A percentile compares a stretch with the other conserved stretches of the same genome.
Evolutionary conservation across 2,888 invertebrate genomes (phyloP).

Genomic region (Dynastes grantii): DNA sequence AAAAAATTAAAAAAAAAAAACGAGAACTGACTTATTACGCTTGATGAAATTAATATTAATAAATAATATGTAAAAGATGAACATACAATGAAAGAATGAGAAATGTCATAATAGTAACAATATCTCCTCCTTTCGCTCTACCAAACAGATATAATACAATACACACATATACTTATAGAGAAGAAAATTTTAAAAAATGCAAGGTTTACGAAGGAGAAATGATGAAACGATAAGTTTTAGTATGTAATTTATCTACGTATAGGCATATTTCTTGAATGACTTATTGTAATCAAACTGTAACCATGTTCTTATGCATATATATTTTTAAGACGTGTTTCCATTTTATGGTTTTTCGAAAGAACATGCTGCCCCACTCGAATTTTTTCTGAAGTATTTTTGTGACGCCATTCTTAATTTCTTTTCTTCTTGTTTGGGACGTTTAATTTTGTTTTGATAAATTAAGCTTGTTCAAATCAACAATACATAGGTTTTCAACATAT

Average conservation of each 20-base stretch:
- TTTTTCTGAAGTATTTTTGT: background rate
- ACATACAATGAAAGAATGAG: constrained; percentile 3
- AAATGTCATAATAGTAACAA: constrained; percentile 50
- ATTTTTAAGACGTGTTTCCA: constrained; percentile 42
- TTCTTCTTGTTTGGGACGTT: constrained; percentile 18
- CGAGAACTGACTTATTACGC: constrained; percentile 63
- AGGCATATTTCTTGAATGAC: constrained; percentile 60
- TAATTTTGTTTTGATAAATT: constrained; percentile 5
- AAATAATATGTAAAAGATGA: constrained; percentile 1
- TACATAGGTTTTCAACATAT: no score
- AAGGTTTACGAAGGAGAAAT: constrained; percentile 46
- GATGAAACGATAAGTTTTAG: constrained; percentile 62
- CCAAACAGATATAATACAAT: background rate
- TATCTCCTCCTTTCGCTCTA: constrained; percentile 57
- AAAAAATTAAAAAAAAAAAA: background rate
- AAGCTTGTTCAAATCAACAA: no score
- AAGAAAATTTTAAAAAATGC: constrained; percentile 37
- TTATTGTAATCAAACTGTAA: constrained; percentile 56
- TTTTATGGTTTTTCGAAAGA: constrained; percentile 44
- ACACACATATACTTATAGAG: background rate
- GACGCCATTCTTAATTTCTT: constrained; percentile 28
- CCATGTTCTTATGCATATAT: constrained; percentile 48
- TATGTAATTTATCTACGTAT: constrained; percentile 62
- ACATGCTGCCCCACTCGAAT: constrained; percentile 6
- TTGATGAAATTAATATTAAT: constrained; percentile 58